Evolutionary conservation across 1,140 invertebrate genomes (phyloP), one percentile per base, ranked within the genome.

Genomic region (Heliconius congener): DNA sequence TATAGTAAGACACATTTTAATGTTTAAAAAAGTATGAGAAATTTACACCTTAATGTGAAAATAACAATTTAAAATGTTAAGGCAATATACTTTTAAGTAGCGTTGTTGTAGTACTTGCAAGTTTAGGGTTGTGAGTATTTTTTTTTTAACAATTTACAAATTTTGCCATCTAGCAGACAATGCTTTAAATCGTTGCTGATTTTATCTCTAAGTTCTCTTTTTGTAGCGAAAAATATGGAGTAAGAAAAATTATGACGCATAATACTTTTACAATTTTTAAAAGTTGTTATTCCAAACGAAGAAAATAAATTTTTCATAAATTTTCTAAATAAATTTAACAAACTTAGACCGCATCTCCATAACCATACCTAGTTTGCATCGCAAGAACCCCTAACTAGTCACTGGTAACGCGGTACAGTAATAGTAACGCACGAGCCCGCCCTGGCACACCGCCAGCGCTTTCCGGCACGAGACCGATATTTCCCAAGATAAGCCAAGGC

Each of bases 401-500:
- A 50, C 27, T 70, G 46, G 52, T 78, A 71, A 42, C 71, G 50
- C 11, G 6, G n/a, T 78, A 78, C 76, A 78, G 76, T 78, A 72
- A 78, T 78, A 78, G 76, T 78, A 78, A 78, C 76, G 37, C 71
- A 81, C 84, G 81, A 85, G 81, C 84, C 82, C 83, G 81, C 55
- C 76, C 84, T 93, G 91, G 91, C 90, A 76, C n/a, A 60, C 79
- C 72, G 85, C 90, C 91, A 91, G 86, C 84, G 83, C 84, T 91
- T 86, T 88, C 85, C 84, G 83, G 79, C 83, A 88, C 85, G 84
- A 88, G 81, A 88, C 82, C 83, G 88, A 92, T 89, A 87, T 90
- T 89, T 87, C 85, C 83, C 81, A 84, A 89, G 87, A 91, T 91
- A 90, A 89, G 81, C 84, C 81, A 89, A 85, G 83, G 82, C 84